Base-by-base conservation (phyloP, 2,888 invertebrate species). In the Alviniconcha strummeri region DNA sequence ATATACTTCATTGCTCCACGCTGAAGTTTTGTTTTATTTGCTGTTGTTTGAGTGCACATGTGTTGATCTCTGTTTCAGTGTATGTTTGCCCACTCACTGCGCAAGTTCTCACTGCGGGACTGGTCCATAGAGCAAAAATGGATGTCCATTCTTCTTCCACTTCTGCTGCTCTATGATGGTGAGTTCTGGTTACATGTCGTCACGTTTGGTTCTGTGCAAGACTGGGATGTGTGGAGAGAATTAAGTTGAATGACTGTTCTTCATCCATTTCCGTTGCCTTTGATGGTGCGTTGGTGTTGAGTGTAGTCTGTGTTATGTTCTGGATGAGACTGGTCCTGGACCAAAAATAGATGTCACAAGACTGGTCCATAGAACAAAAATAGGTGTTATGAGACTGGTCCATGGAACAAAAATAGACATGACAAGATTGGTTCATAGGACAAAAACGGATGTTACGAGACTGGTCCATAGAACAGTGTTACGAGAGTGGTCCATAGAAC, bases 81-180 rank as follows among this genome's bases (percentile, higher is more conserved):
- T 93, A 97, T 98, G 97, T 98, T 98, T 94, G 97, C 97, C 69
- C 97, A 98, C 94, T 96, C 96, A 0, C 94, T 99, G 88, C 95
- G 97, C 89, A 97, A 96, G 92, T 99, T 97, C 94, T 96, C 97
- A 0, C 95, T 97, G 75, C 96, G 96, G 89, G 98, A 98, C 94
- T 99, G 98, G 99, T 98, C 98, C 0, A 97, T 98, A 90, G 99
- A 99, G 94, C 99, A 99, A 93, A 98, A 97, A 94, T 99, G 99
- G 99, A 96, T 98, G 94, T 97, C 97, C 0, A 94, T 97, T 71
- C 95, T 99, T 83, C 94, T 99, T 89, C 98, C 98, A 0, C 94
- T 98, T 55, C 95, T 99, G 15, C 95, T 99, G 88, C 95, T 98
- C 36, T 98, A 98, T 92, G 97, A 99, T 94, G 98, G 98, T 98